Evolutionary conservation across 2,888 invertebrate species (phyloP).

Genomic region (Perdita meconis): DNA sequence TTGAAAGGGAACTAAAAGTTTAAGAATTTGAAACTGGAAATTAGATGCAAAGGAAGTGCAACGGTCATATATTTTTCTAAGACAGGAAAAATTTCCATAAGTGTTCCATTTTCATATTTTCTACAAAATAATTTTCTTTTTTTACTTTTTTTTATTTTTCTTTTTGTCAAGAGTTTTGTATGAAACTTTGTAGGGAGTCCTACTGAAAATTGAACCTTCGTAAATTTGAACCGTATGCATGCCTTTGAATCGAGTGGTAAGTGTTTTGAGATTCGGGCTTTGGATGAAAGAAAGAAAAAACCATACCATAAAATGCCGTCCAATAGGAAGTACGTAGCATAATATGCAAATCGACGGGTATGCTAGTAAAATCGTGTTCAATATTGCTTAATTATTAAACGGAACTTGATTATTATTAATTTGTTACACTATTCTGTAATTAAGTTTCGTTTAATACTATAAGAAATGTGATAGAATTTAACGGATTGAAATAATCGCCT

Average conservation of each 20-base stretch:
- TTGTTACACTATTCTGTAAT: not conserved
- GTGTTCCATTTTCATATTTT: not conserved
- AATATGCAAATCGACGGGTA: conserved; percentile 47
- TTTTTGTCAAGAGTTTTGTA: not conserved
- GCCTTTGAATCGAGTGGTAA: conserved; percentile 7
- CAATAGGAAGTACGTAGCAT: conserved; percentile 62
- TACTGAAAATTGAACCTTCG: not conserved
- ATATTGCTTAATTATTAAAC: conserved; percentile 27
- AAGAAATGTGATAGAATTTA: conserved; percentile 1
- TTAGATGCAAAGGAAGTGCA: conserved; percentile 18
- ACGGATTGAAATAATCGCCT: not conserved
- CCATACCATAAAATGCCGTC: conserved; percentile 65
- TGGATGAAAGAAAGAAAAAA: conserved; percentile 14
- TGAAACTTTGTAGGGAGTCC: not conserved
- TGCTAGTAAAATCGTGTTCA: conserved; percentile 11
- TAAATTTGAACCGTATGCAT: not conserved
- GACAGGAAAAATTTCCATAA: not conserved
- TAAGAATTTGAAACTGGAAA: not conserved
- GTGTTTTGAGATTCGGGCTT: not conserved
- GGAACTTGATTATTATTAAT: conserved; percentile 15
- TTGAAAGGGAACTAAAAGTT: not conserved
- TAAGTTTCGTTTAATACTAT: conserved; percentile 21
- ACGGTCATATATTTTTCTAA: not conserved
- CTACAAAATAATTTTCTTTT: not conserved
- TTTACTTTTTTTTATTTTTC: not conserved